Base-by-base conservation (phyloP, 2,113 vertebrate species). In the Scytalopus superciliaris region DNA sequence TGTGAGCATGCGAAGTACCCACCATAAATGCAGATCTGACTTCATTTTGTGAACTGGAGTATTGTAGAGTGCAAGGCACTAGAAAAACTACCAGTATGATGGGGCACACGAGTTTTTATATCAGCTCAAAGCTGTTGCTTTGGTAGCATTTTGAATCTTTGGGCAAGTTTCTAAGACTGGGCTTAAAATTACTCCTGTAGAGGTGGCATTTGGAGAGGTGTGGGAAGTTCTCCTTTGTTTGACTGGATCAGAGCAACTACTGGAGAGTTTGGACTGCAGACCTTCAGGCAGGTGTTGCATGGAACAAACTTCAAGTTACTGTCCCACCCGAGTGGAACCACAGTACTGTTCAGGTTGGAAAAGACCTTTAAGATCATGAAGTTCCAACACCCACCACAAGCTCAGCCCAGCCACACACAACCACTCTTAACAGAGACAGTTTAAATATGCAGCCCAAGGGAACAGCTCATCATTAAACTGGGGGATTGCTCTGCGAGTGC, bases 1-100 rank as follows among this genome's bases (percentile, higher is more conserved):
- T 30, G 6, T 2, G 8, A 90, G 23, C 28, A 24, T 9, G 27
- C 11, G 16, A 78, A 63, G n/a, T 3, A 40, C 5, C 52, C 45
- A 49, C 10, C 19, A 9, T 3, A 47, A 89, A 56, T 1, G 40
- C 1, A 0, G 4, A 19, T 7, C 30, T 59, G 79, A 27, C 42
- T 52, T 62, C 4, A 9, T 24, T 69, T 21, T 24, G 63, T 28
- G 23, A 67, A 15, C 22, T 16, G 42, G 45, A n/a, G 31, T 24
- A 33, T 44, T 22, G 15, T 10, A 53, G 77, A 76, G 30, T 9
- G n/a, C n/a, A 62, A 37, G 57, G 33, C 53, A 19, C 74, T 12
- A n/a, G n/a, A 24, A 24, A 23, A 73, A 18, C 31, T 8, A 37
- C 39, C 56, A 3, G 0, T 8, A 6, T 1, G 22, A n/a, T 3